Base-by-base conservation (phyloP, 2,888 invertebrate species). In the Eutolmus rufibarbis region DNA sequence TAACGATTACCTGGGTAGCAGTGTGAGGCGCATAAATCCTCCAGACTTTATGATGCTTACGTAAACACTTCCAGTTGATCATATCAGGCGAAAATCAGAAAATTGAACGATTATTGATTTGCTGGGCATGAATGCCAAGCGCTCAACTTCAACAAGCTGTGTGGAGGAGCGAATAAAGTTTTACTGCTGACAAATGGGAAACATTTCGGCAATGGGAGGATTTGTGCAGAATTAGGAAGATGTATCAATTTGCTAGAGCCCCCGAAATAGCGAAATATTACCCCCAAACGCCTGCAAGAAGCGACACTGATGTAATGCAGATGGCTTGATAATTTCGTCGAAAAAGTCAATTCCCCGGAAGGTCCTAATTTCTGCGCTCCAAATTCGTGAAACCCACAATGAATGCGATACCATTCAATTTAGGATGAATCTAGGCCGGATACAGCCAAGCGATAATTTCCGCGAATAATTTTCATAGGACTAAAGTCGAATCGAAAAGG, bases 31-130 rank as follows among this genome's bases (percentile, higher is more conserved):
- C 28, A 81, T 81, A 46, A 46, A 81, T 81, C 28, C 31, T 28
- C 34, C 66, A 31, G 66, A 66, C 57, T 82, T 82, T 57, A 82
- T 82, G 82, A 66, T 57, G 82, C 82, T 82, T 66, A 82, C 82
- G 82, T 82, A 56, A 56, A 82, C 82, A 82, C 82, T 37, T 82
- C 51, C 81, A 28, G 57, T 51, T 79, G 57, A 82, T 82, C 57
- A 82, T 82, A 57, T 37, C 34, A 14, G 82, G 57, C 37, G 37
- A 56, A 57, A 66, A 82, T 82, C 57, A 34, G 31, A 37, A 57
- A 57, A 82, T 82, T 82, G 57, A 66, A 82, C 57, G 57, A 34
- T 82, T 66, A 57, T 76, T 76, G 76, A 66, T 66, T 66, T 28
- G 28, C 12, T 28, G 66, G 66, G 66, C 66, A 23, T 23, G 28